phyloP scores from a whole-genome alignment of 2,888 invertebrate genomes.

The Brenthis hecate region DNA sequence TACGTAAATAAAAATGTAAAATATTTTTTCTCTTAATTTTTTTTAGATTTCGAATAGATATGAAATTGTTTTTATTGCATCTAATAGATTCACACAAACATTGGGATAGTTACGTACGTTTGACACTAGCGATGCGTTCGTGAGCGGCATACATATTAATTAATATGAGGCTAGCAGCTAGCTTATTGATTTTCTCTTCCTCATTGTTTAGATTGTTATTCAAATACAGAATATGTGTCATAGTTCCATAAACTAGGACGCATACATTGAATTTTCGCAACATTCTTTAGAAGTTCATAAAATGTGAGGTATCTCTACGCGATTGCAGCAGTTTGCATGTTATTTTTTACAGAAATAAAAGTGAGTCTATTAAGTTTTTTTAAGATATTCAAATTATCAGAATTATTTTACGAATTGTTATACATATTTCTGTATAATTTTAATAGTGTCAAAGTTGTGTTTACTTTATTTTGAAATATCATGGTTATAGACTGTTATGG shows the following conservation, averaged over 20 bases:
- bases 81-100: not conserved
- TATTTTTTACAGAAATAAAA: not conserved
- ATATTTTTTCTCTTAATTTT: no score
- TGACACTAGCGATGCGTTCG: slow-evolving; percentile 8
- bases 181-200: slow-evolving; percentile 17
- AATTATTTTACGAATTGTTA: no score
- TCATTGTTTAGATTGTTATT: slow-evolving; percentile 18
- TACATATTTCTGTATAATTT: no score
- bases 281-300: no score
- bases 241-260: slow-evolving; percentile 2
- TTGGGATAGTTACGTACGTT: slow-evolving; percentile 14
- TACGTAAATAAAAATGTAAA: no score
- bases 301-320: no score
- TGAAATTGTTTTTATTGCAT: no score
- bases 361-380: not conserved
- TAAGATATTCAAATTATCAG: no score
- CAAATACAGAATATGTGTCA: slow-evolving; percentile 12
- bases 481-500: no score
- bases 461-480: no score
- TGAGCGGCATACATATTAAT: slow-evolving; percentile 10
- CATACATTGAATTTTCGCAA: not conserved
- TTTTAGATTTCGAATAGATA: no score
- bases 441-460: no score
- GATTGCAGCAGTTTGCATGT: not conserved
- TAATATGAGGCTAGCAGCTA: slow-evolving; percentile 4